Percentiles rank a stretch among this genome's conserved stretches.
phyloP scores from a whole-genome alignment of 2,888 invertebrate species.

The Drosophila pseudotakahashii region DNA sequence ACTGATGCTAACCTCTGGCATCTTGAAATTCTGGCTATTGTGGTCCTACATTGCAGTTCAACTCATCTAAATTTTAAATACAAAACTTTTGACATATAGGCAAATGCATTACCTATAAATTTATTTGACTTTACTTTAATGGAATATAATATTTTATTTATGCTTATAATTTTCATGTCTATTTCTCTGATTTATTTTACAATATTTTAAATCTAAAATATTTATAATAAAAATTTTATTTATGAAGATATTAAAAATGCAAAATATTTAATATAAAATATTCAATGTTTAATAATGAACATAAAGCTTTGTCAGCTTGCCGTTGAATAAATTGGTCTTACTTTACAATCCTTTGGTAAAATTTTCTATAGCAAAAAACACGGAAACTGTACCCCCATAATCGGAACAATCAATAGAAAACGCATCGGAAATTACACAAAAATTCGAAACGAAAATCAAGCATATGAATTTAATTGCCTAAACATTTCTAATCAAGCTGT shows the following conservation, averaged over 20 bases:
- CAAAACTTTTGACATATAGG: no score
- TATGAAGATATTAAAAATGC: no score
- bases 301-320: no score
- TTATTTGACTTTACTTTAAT: background rate
- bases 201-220: background rate
- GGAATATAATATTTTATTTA: background rate
- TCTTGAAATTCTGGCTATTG: background rate
- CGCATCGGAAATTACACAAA: constrained; percentile 32
- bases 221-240: no score
- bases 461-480: constrained; percentile 79
- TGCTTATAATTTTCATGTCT: background rate
- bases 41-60: no score
- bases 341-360: background rate
- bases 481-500: constrained; percentile 67
- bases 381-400: constrained; percentile 9
- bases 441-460: constrained; percentile 58
- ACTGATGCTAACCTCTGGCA: background rate
- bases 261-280: no score
- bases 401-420: constrained; percentile 4
- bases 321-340: background rate
- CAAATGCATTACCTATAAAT: no score
- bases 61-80: background rate
- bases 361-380: background rate
- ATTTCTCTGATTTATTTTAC: background rate
- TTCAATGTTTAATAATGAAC: no score